Evolutionary conservation across 2,888 invertebrate genomes (phyloP).

Genomic region (Anticlea derivata): DNA sequence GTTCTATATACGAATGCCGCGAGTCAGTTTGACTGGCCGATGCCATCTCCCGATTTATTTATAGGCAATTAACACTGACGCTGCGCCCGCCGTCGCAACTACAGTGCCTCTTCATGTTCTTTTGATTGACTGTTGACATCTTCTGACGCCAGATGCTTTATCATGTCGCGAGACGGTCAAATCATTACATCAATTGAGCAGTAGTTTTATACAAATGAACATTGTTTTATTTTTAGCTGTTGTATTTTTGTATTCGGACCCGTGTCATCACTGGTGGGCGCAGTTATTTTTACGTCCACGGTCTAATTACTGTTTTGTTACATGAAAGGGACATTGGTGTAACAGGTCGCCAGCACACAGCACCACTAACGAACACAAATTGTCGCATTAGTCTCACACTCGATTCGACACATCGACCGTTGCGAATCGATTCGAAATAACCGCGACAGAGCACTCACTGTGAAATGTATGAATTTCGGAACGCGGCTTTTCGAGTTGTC

Average conservation of each 20-base stretch:
- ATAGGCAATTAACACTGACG: conserved; percentile 65
- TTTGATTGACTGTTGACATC: conserved; percentile 74
- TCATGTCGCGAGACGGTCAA: conserved; percentile 26
- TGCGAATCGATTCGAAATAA: conserved; percentile 55
- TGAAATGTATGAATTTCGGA: conserved; percentile 43
- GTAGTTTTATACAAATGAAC: conserved; percentile 22
- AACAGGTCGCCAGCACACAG: conserved; percentile 55
- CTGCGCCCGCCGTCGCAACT: conserved; percentile 49
- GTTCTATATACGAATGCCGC: conserved; percentile 38
- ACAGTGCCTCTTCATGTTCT: conserved; percentile 48
- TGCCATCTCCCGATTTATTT: conserved; percentile 54
- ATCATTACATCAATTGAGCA: conserved; percentile 6
- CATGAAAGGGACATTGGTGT: conserved; percentile 52
- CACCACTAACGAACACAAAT: conserved; percentile 62
- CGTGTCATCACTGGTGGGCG: conserved; percentile 46
- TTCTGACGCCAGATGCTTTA: conserved; percentile 43
- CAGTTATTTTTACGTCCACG: conserved; percentile 56
- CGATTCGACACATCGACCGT: conserved; percentile 48
- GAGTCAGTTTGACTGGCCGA: conserved; percentile 43
- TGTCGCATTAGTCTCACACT: conserved; percentile 63
- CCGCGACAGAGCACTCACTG: conserved; percentile 47
- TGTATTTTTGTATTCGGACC: conserved; percentile 41
- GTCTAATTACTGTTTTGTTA: conserved; percentile 59
- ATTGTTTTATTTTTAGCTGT: conserved; percentile 34
- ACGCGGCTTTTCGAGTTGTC: conserved; percentile 42